Conservation (phyloP, 1,140 invertebrate genomes). For the Lasioglossum baleicum region DNA sequence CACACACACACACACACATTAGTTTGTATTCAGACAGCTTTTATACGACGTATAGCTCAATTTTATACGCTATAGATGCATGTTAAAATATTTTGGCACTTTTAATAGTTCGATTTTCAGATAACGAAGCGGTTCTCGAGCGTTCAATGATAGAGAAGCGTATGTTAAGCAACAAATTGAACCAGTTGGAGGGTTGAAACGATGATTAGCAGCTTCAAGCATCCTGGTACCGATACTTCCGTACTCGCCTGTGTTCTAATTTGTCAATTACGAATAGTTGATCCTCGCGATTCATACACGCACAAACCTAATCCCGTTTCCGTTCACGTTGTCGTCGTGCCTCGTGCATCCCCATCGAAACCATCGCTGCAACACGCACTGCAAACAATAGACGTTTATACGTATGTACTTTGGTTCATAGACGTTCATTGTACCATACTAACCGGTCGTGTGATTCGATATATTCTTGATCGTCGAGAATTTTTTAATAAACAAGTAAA, state of each 20-base stretch:
- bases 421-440: conserved; percentile 28
- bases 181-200: conserved; percentile 23
- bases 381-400: conserved; percentile 33
- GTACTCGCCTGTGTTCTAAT: conserved; percentile 11
- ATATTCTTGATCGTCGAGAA: conserved; percentile 58
- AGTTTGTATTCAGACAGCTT: background rate
- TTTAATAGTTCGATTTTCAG: background rate
- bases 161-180: background rate
- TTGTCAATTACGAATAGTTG: conserved; percentile 28
- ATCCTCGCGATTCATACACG: conserved; percentile 29
- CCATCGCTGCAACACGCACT: conserved; percentile 1
- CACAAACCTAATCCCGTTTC: conserved; percentile 34
- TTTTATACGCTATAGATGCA: background rate
- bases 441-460: conserved; percentile 27
- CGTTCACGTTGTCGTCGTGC: background rate
- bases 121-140: background rate
- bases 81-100: background rate
- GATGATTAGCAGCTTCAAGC: background rate
- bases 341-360: background rate
- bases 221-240: conserved; percentile 18
- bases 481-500: conserved; percentile 51
- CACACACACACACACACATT: background rate
- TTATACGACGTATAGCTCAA: conserved; percentile 3
- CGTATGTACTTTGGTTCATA: conserved; percentile 31
- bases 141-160: background rate